Conservation (phyloP, 2,797 vertebrate species). For the Danio choprae region DNA sequence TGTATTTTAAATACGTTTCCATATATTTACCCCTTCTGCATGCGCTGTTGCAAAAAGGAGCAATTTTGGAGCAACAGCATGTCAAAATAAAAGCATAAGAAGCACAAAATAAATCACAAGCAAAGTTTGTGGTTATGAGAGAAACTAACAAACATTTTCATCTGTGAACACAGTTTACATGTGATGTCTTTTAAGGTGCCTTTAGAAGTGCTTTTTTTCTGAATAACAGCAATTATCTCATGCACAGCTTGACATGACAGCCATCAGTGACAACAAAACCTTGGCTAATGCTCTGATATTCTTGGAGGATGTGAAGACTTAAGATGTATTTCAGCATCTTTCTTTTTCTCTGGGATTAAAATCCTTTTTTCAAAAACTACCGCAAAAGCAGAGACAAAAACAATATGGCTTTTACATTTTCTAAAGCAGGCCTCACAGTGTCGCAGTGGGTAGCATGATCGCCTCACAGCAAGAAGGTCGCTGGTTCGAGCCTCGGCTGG, state of each 20-base stretch:
- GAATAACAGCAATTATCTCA: constrained; percentile 24
- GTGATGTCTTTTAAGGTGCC: neutral
- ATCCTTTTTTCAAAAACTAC: neutral
- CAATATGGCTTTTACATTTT: neutral
- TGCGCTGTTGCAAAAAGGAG: neutral
- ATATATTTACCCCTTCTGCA: too few species aligned
- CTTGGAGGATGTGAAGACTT: constrained; percentile 1
- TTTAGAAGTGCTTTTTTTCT: neutral
- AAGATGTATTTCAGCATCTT: constrained; percentile 25
- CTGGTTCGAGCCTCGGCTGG: too few species aligned
- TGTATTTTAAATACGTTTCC: too few species aligned
- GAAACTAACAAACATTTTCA: neutral
- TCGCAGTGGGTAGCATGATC: too few species aligned
- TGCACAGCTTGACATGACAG: constrained; percentile 29
- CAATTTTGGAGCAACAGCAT: neutral
- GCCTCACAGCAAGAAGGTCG: too few species aligned
- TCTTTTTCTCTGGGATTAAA: constrained; percentile 2
- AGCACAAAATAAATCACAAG: neutral
- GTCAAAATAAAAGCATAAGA: neutral
- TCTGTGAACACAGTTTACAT: neutral
- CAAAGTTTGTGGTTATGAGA: neutral
- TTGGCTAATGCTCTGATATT: constrained; percentile 22
- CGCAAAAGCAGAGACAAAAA: neutral
- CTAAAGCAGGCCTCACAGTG: too few species aligned
- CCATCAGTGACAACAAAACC: constrained; percentile 11